Evolutionary conservation across 2,113 vertebrate genomes (phyloP).

Genomic region (Protobothrops flavoviridis): DNA sequence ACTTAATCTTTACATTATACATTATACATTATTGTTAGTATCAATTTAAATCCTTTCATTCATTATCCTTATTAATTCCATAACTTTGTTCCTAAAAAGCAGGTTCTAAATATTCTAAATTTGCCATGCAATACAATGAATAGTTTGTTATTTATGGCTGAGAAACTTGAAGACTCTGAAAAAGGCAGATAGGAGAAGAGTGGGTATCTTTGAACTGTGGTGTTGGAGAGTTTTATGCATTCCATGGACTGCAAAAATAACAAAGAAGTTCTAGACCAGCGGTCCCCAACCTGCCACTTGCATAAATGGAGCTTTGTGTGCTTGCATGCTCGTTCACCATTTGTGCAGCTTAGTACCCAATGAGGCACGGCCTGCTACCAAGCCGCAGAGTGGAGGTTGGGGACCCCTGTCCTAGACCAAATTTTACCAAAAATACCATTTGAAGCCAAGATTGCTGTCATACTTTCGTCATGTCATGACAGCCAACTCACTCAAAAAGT

Average conservation of each 20-base stretch:
- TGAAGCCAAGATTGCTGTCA: too few relatives aligned
- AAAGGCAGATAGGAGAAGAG: neutral
- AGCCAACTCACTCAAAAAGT: too few relatives aligned
- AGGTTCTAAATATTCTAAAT: neutral
- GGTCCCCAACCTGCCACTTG: too few relatives aligned
- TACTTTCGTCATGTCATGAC: too few relatives aligned
- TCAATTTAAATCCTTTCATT: neutral
- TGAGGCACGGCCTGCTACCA: too few relatives aligned
- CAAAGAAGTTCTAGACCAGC: too few relatives aligned
- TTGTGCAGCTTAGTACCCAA: neutral
- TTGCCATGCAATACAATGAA: neutral
- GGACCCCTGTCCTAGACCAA: too few relatives aligned
- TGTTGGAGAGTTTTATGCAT: neutral
- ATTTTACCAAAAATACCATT: too few relatives aligned
- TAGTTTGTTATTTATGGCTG: neutral
- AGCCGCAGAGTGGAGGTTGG: too few relatives aligned
- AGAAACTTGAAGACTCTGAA: neutral
- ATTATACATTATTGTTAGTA: neutral
- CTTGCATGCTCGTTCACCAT: neutral
- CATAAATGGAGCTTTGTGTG: too few relatives aligned
- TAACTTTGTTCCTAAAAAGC: neutral
- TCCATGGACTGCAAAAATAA: neutral
- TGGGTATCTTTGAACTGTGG: neutral
- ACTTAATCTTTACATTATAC: neutral
- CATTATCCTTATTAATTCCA: neutral